phyloP scores from a whole-genome alignment of 2,888 invertebrate genomes.

The Melanostoma scalare region DNA sequence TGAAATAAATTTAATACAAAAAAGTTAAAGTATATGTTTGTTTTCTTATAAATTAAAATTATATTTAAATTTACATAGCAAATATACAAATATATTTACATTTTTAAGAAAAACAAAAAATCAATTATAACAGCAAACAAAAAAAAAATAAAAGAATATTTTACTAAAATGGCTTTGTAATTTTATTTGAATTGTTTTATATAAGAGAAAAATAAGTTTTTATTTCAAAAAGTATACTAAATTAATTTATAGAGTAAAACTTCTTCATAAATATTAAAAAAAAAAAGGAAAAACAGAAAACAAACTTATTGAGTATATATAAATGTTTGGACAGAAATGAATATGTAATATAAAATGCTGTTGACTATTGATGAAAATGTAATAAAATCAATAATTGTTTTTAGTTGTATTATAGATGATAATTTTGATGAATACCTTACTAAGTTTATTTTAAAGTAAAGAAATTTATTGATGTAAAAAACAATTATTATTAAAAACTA shows the following conservation, averaged over 20 bases:
- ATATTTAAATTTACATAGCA: conserved; percentile 65
- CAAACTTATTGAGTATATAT: conserved; percentile 14
- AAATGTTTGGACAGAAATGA: conserved; percentile 35
- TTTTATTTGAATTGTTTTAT: conserved; percentile 47
- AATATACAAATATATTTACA: conserved; percentile 69
- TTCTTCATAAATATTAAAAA: conserved; percentile 45
- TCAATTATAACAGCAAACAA: conserved; percentile 22
- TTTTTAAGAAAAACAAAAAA: conserved; percentile 28
- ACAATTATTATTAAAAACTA: conserved; percentile 60
- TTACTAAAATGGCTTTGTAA: conserved; percentile 60
- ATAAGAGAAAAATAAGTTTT: conserved; percentile 7
- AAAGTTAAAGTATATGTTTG: conserved; percentile 19
- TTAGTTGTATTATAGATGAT: conserved; percentile 58
- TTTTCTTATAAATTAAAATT: conserved; percentile 42
- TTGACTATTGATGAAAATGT: conserved; percentile 57
- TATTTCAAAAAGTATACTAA: conserved; percentile 30
- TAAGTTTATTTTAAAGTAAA: conserved; percentile 53
- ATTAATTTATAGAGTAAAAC: conserved; percentile 26
- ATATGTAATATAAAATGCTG: conserved; percentile 50
- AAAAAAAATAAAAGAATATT: conserved; percentile 25
- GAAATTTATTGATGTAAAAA: conserved; percentile 58
- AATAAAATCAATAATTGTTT: conserved; percentile 18
- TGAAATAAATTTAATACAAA: conserved; percentile 39
- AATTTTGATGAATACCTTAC: conserved; percentile 63
- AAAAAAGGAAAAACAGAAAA: conserved; percentile 51